phyloP scores from a whole-genome alignment of 2,113 vertebrate genomes.

The Takifugu flavidus region DNA sequence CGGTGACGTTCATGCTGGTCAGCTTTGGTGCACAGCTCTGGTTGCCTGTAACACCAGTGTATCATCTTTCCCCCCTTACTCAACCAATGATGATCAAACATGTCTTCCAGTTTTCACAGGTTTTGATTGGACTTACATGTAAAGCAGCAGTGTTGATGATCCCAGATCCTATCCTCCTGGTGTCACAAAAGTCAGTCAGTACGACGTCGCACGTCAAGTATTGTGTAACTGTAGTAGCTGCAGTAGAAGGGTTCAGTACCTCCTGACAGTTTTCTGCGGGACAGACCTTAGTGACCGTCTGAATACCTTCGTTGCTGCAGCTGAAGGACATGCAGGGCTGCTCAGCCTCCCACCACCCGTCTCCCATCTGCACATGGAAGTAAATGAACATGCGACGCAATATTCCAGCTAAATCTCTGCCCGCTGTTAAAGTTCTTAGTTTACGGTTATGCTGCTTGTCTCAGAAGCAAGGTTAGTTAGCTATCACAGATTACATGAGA shows the following conservation, averaged over 20 bases:
- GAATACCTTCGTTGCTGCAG: constrained; percentile 51
- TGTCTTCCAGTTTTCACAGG: no score
- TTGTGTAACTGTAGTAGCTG: not conserved
- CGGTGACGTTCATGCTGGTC: constrained; percentile 22
- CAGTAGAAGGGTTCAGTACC: constrained; percentile 29
- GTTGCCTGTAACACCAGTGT: constrained; percentile 44
- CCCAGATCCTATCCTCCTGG: constrained; percentile 60
- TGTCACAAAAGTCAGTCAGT: not conserved
- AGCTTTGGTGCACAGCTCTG: constrained; percentile 42
- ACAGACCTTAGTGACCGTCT: constrained; percentile 45
- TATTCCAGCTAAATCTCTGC: not conserved
- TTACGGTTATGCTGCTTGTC: not conserved
- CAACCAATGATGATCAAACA: not conserved
- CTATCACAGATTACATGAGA: no score
- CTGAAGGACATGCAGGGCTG: constrained; percentile 53
- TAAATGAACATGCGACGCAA: not conserved
- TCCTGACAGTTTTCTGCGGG: constrained; percentile 39
- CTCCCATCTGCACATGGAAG: constrained; percentile 55
- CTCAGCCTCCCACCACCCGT: constrained; percentile 51
- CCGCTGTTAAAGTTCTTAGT: rapidly evolving
- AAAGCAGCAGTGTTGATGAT: constrained; percentile 59
- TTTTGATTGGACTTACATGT: constrained; percentile 51
- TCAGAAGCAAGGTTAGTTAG: not conserved
- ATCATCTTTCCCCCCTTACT: not conserved
- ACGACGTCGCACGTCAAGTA: not conserved